Evolutionary conservation across 2,888 invertebrate species (phyloP).

Genomic region (Euzophera pinguis): DNA sequence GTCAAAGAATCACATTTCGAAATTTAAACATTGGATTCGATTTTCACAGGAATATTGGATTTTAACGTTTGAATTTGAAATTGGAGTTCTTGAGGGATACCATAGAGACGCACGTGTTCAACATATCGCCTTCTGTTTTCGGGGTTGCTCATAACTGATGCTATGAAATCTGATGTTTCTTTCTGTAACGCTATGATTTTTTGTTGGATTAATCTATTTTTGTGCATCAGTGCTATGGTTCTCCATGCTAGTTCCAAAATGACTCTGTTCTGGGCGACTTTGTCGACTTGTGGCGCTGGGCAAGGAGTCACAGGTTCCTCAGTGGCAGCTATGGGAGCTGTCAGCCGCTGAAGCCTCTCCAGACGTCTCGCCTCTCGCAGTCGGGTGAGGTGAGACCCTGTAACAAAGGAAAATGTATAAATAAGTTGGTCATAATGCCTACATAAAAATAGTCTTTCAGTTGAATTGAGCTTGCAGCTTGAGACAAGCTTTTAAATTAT

Average conservation of each 20-base stretch:
- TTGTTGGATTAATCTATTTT: constrained; percentile 81
- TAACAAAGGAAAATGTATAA: constrained; percentile 32
- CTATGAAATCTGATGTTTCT: constrained; percentile 82
- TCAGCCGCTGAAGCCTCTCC: constrained; percentile 46
- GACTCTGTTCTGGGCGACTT: constrained; percentile 61
- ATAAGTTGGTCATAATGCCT: too few species aligned
- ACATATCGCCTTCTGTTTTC: constrained; percentile 54
- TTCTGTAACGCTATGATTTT: constrained; percentile 80
- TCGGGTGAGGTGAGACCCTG: constrained; percentile 56
- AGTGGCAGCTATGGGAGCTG: constrained; percentile 32
- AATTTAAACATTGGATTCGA: constrained; percentile 36
- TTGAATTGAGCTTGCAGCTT: too few species aligned
- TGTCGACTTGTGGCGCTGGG: constrained; percentile 37
- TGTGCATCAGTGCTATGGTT: constrained; percentile 81
- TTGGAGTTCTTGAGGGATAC: constrained; percentile 29
- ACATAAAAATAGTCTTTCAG: too few species aligned
- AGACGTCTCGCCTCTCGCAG: constrained; percentile 60
- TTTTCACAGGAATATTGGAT: constrained; percentile 38
- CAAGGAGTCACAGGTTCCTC: constrained; percentile 31
- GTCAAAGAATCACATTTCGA: constrained; percentile 9
- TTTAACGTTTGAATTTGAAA: constrained; percentile 24
- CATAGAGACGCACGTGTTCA: constrained; percentile 45
- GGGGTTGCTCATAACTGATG: constrained; percentile 79
- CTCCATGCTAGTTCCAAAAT: constrained; percentile 82
- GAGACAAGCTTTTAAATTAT: too few species aligned